Evolutionary conservation across 2,797 vertebrate species (phyloP).

Genomic region (Siniperca scherzeri): DNA sequence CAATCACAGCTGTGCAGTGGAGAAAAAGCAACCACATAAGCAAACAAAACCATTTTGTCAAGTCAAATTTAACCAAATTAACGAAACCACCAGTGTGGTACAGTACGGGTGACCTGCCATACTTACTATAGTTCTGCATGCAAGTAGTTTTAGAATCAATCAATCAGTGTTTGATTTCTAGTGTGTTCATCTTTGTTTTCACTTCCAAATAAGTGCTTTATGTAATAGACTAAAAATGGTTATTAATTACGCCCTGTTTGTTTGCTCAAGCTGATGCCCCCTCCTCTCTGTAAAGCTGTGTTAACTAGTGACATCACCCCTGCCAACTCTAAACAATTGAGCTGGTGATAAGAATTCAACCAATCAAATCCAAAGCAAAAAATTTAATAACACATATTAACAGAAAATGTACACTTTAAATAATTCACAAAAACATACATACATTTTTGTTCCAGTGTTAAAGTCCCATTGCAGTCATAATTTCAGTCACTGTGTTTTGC

Average conservation of each 20-base stretch:
- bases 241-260: constrained; percentile 15
- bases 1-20: neutral
- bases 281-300: constrained; percentile 12
- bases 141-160: neutral
- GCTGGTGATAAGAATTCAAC: neutral
- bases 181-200: constrained; percentile 7
- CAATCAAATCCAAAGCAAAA: neutral
- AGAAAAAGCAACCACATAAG: neutral
- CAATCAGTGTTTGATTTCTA: neutral
- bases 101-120: neutral
- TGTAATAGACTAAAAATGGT: constrained; percentile 17
- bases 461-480: constrained; percentile 26
- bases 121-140: neutral
- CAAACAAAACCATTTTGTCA: neutral
- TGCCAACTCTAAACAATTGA: constrained; percentile 17
- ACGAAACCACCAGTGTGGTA: neutral
- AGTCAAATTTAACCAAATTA: neutral
- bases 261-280: constrained; percentile 16
- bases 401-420: neutral
- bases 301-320: constrained; percentile 7
- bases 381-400: neutral
- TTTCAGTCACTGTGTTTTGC: neutral
- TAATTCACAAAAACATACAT: constrained; percentile 8
- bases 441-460: constrained; percentile 1
- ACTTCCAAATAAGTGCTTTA: constrained; percentile 12